Conservation (phyloP, 2,113 vertebrate genomes). For the Hypocryptadius cinnamomeus region DNA sequence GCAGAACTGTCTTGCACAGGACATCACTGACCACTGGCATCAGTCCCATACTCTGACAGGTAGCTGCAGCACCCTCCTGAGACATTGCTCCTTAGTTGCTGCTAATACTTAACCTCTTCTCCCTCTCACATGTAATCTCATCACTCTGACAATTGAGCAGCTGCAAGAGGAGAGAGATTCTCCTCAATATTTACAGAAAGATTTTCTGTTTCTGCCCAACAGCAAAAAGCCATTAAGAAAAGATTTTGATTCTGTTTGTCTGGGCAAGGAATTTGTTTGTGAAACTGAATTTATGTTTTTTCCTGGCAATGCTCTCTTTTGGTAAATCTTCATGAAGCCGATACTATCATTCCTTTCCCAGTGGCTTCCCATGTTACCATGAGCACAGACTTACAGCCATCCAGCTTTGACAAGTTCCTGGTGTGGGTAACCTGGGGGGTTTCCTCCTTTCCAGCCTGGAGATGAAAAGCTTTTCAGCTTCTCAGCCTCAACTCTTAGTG, state of each 20-base stretch:
- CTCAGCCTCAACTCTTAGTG: neutral
- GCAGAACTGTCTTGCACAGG: neutral
- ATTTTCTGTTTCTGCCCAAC: neutral
- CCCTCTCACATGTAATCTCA: neutral
- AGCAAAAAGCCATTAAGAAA: neutral
- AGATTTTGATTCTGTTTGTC: neutral
- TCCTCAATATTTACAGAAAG: neutral
- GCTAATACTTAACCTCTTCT: neutral
- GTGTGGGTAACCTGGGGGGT: neutral
- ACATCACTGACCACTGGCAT: rapidly evolving
- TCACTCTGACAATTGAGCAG: neutral
- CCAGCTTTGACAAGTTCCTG: neutral
- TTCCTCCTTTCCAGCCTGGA: neutral
- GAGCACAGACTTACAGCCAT: neutral
- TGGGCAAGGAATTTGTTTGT: neutral
- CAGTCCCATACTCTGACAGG: neutral
- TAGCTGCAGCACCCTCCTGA: neutral
- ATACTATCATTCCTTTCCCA: neutral
- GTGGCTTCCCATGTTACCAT: neutral
- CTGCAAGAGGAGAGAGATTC: neutral
- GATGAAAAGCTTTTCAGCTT: neutral
- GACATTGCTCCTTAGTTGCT: neutral
- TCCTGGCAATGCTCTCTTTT: neutral
- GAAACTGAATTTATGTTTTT: neutral
- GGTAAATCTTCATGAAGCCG: neutral